A percentile compares a stretch with the other conserved stretches of the same genome.
These are phyloP conservation scores for Conus canariensis DNA, from an alignment of 2,888 invertebrate species.

Conservation along the genomic window DNA sequence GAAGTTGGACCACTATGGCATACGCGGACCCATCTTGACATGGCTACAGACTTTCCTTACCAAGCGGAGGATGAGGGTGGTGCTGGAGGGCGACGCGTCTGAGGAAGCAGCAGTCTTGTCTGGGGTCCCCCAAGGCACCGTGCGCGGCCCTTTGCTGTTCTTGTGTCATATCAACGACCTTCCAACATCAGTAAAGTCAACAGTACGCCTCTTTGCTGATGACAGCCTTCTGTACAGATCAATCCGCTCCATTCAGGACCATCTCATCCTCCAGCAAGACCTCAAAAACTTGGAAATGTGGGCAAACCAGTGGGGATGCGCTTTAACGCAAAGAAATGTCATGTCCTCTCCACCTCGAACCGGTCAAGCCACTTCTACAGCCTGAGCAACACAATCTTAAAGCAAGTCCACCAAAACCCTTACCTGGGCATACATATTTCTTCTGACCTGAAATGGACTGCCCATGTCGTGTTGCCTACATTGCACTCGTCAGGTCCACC, in stretches of 20 bases:
- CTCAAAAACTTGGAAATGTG: background rate
- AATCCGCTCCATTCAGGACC: background rate
- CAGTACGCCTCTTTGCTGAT: background rate
- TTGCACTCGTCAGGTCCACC: background rate
- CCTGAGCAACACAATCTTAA: background rate
- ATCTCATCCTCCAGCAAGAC: background rate
- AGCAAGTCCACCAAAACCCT: background rate
- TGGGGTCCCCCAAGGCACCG: background rate
- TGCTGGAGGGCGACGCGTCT: background rate
- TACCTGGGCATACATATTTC: background rate
- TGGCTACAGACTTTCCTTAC: background rate
- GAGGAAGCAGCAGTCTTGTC: background rate
- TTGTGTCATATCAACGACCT: background rate
- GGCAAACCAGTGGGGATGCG: background rate
- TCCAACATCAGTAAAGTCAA: background rate
- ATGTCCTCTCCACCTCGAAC: background rate
- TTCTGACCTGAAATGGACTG: background rate
- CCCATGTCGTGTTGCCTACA: background rate
- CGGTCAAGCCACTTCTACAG: background rate
- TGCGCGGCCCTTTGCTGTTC: background rate
- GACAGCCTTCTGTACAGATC: background rate
- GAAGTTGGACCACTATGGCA: too few relatives aligned
- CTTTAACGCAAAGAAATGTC: background rate
- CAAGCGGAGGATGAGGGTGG: background rate
- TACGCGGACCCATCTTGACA: too few relatives aligned